Evolutionary conservation across 2,797 vertebrate species (phyloP).

Genomic region (Taeniopygia guttata): DNA sequence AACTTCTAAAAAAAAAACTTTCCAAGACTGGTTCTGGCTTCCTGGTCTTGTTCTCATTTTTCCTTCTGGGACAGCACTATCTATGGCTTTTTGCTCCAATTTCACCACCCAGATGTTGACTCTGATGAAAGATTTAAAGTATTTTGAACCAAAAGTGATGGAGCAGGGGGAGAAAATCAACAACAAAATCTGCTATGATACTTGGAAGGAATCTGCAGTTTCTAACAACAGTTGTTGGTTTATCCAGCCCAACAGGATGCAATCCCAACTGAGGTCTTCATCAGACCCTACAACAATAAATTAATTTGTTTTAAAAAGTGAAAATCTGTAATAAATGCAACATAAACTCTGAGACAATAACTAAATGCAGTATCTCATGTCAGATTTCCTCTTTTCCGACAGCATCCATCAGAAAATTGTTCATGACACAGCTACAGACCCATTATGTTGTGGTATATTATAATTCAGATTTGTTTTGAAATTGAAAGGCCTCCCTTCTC

Average conservation of each 20-base stretch:
- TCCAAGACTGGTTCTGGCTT: background rate
- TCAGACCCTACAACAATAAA: background rate
- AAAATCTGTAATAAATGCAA: background rate
- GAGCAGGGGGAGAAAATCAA: background rate
- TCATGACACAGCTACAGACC: background rate
- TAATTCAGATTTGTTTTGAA: background rate
- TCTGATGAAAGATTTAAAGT: background rate
- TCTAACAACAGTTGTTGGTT: background rate
- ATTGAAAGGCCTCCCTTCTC: background rate
- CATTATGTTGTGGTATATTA: background rate
- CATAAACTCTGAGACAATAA: background rate
- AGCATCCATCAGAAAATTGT: background rate
- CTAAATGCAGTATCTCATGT: background rate
- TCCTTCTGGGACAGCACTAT: background rate
- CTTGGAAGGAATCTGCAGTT: background rate
- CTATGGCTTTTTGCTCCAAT: background rate
- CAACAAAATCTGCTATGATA: background rate
- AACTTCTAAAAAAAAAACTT: background rate
- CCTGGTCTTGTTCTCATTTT: background rate
- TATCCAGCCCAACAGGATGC: background rate
- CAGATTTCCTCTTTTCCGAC: background rate
- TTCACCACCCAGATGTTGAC: background rate
- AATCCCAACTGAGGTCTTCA: background rate
- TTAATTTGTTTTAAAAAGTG: background rate
- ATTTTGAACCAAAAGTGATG: background rate